These are phyloP conservation scores for Dendropsophus ebraccatus DNA, from an alignment of 2,113 vertebrate species.

Conservation along the genomic window DNA sequence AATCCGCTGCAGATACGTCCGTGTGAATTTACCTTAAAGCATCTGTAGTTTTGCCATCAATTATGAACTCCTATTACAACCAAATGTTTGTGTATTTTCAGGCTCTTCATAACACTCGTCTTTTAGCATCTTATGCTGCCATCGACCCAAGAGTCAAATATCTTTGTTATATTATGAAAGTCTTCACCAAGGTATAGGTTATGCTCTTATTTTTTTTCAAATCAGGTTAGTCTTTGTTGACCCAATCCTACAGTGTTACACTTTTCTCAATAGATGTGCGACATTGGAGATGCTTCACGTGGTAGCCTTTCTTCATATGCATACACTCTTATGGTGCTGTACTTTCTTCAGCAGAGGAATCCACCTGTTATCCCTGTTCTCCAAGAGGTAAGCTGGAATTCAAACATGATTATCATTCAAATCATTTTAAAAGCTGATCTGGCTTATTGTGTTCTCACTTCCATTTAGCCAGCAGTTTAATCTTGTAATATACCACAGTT, in stretches of 20 bases:
- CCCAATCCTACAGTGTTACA: not conserved
- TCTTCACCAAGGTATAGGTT: slow-evolving; percentile 86
- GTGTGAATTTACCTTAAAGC: too few species aligned
- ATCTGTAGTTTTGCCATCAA: too few species aligned
- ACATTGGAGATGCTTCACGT: slow-evolving; percentile 93
- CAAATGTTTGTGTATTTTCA: slow-evolving; percentile 58
- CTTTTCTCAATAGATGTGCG: slow-evolving; percentile 80
- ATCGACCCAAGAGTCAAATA: slow-evolving; percentile 90
- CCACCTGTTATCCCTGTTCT: slow-evolving; percentile 92
- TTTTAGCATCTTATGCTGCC: slow-evolving; percentile 86
- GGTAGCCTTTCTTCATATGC: slow-evolving; percentile 95
- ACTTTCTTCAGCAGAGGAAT: slow-evolving; percentile 90
- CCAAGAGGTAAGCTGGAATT: slow-evolving; percentile 81
- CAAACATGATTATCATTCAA: too few species aligned
- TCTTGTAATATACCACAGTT: too few species aligned
- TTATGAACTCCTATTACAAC: too few species aligned
- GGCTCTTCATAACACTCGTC: slow-evolving; percentile 91
- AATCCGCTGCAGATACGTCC: too few species aligned
- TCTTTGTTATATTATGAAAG: slow-evolving; percentile 94
- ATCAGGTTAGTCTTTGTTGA: too few species aligned
- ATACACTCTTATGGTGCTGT: slow-evolving; percentile 95
- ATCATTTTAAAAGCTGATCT: too few species aligned
- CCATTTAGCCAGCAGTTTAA: too few species aligned
- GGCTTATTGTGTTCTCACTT: too few species aligned
- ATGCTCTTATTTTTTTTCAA: not conserved